Conservation (phyloP, 2,113 vertebrate species). For the Rhinoptilus africanus region DNA sequence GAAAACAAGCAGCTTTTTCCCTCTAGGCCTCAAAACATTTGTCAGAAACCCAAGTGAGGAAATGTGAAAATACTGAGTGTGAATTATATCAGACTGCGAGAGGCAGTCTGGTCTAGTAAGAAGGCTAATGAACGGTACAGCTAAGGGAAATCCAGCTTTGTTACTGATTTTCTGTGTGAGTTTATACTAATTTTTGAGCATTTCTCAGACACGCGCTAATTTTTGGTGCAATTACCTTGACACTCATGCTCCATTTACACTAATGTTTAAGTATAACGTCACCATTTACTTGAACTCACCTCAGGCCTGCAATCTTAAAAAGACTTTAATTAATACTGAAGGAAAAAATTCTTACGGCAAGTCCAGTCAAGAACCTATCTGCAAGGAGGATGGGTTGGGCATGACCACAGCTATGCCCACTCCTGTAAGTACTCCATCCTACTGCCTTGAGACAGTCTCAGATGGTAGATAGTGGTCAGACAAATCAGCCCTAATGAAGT, state of each 20-base stretch:
- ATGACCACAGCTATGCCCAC: not conserved
- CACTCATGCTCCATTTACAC: not conserved
- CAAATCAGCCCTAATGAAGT: not conserved
- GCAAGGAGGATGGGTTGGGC: not conserved
- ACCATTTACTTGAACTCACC: not conserved
- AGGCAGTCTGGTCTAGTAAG: slow-evolving; percentile 47
- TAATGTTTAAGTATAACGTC: not conserved
- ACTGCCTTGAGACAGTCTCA: not conserved
- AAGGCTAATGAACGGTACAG: slow-evolving; percentile 17
- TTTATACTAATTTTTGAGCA: not conserved
- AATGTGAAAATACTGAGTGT: slow-evolving; percentile 21
- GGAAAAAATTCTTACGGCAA: not conserved
- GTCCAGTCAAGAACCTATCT: not conserved
- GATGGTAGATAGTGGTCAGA: not conserved
- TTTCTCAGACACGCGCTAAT: not conserved
- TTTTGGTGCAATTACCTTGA: not conserved
- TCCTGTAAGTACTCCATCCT: not conserved
- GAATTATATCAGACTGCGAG: slow-evolving; percentile 38
- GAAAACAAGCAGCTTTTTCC: slow-evolving; percentile 56
- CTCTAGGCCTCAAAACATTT: slow-evolving; percentile 45
- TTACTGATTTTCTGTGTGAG: not conserved
- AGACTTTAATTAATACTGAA: not conserved
- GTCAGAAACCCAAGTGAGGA: slow-evolving; percentile 20
- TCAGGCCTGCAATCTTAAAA: not conserved
- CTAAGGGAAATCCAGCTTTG: not conserved